Percentiles rank a stretch among this genome's conserved stretches.
These are phyloP conservation scores for Eptesicus fuscus DNA, from an alignment of 2,113 vertebrate genomes.

Conservation along the genomic window DNA sequence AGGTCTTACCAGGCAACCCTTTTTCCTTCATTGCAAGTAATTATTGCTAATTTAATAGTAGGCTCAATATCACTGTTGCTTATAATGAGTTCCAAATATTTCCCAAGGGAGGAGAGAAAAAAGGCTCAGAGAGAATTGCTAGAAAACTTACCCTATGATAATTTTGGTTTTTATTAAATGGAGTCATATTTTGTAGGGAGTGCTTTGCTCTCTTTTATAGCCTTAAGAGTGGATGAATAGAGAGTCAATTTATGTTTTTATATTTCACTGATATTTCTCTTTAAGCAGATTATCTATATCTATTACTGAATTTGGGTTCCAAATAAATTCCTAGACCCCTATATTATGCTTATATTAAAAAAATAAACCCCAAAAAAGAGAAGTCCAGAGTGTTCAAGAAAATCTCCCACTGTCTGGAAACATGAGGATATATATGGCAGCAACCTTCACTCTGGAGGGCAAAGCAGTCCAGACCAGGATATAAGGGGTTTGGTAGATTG, in stretches of 20 bases:
- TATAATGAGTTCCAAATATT: not conserved
- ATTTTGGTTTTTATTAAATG: not conserved
- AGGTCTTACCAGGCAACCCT: not conserved
- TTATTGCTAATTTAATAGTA: not conserved
- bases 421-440: not conserved
- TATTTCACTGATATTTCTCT: not conserved
- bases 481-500: not conserved
- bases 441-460: not conserved
- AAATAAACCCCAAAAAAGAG: not conserved
- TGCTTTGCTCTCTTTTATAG: not conserved
- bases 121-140: not conserved
- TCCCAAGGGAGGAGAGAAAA: not conserved
- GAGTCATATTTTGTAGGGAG: not conserved
- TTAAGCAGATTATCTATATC: not conserved
- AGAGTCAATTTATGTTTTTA: not conserved
- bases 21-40: not conserved
- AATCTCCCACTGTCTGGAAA: not conserved
- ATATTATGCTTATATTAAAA: not conserved
- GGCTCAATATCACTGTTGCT: not conserved
- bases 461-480: not conserved
- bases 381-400: not conserved
- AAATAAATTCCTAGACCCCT: not conserved
- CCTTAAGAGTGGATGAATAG: not conserved
- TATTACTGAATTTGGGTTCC: not conserved
- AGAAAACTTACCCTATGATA: not conserved